Base-by-base conservation (phyloP, 2,797 vertebrate genomes). In the Sebastiscus albofasciatus region DNA sequence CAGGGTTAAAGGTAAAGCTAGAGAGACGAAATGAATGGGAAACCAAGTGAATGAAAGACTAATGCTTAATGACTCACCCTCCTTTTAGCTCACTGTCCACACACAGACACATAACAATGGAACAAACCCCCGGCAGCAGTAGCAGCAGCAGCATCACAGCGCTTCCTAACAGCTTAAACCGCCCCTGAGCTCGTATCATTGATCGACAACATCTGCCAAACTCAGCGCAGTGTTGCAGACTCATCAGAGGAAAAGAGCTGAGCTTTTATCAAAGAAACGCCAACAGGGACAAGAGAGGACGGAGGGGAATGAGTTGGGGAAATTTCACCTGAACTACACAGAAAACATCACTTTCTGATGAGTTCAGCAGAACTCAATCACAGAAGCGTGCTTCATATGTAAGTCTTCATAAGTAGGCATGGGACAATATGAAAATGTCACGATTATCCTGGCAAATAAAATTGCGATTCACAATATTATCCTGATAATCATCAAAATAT, bases 251-350 rank as follows among this genome's bases (percentile, higher is more conserved):
- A 58, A 55, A 78, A 77, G 72, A 66, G 72, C 78, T 55, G 80
- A 83, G 72, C 34, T 69, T 77, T 75, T 61, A 79, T 77, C 69
- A 72, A 55, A 59, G 65, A 70, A 65, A 56, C 76, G 75, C 68
- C 74, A 22, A 70, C 27, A 55, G 59, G 36, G 84, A 82, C 69
- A 12, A 5, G 49, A 5, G 49, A 52, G 27, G 55, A 67, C 2
- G 52, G 70, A 67, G 36, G 60, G 22, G 68, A 20, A 29, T 26
- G 14, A 69, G 46, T 20, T 12, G 24, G 33, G 6, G 31, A 65
- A 58, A 67, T 55, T 75, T 75, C 42, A 52, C 29, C 29, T 39
- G 24, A 75, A 31, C 49, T 62, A n/a, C 4, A 34, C 54, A 69
- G 29, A 67, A 79, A 69, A 49, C 20, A 26, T 68, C n/a, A 7